Base-by-base conservation (phyloP, 2,888 invertebrate genomes). In the Nesidiocoris tenuis region DNA sequence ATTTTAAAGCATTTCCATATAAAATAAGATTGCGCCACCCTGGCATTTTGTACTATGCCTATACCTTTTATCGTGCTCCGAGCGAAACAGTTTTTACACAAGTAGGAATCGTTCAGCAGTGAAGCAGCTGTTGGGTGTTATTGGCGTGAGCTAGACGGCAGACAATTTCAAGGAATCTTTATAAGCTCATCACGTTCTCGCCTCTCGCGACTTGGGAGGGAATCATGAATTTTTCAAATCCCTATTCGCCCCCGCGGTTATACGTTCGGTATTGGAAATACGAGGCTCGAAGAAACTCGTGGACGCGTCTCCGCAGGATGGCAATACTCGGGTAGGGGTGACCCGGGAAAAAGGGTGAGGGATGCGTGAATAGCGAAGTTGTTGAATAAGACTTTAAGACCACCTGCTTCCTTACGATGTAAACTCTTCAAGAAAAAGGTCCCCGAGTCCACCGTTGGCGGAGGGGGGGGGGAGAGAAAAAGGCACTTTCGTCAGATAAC, bases 181-280 rank as follows among this genome's bases (percentile, higher is more conserved):
- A 67, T 56, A 54, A 22, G 67, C 22, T 55, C 21, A 39, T 56
- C 67, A 67, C 67, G 67, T 67, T 67, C 67, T 22, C 65, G 25
- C 39, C 18, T 21, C 54, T 18, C 21, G 55, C 56, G 21, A 67
- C 67, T 67, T 67, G 55, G 65, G 55, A 39, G 39, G 18, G 22
- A 22, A 56, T 67, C 67, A 67, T 67, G 67, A 67, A 67, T 67
- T 67, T 67, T 67, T 67, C 67, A 67, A 55, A 22, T 16, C 16
- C 39, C 17, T 56, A 7, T 12, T 56, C 56, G 0, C 56, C 66
- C 2, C 24, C 19, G 18, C 1, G 7, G 54, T 21, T 22, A 1
- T 25, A 21, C n/a, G n/a, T n/a, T n/a, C n/a, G n/a, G n/a, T n/a
- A 12, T 39, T 12, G 39, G 39, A 39, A 39, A 39, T 39, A 7